Percentiles rank a stretch among this genome's conserved stretches.
Conservation (phyloP, 1,140 invertebrate genomes). For the Bombyx mandarina region DNA sequence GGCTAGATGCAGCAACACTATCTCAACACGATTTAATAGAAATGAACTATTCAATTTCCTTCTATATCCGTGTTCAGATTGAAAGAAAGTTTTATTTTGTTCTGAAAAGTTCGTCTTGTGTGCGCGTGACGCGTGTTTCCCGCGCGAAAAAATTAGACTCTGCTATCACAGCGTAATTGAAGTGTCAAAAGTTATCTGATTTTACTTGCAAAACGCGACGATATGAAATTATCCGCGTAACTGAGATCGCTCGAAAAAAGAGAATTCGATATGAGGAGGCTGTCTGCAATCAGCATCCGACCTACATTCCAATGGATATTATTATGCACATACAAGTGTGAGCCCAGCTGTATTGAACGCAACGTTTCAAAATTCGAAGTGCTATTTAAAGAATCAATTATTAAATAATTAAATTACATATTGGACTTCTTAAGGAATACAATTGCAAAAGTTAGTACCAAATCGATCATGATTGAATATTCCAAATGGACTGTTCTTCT, state of each 20-base stretch:
- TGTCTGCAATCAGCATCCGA: conserved; percentile 59
- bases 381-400: conserved; percentile 17
- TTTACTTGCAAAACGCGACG: conserved; percentile 67
- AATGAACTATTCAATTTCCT: conserved; percentile 47
- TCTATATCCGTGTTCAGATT: conserved; percentile 40
- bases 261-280: conserved; percentile 63
- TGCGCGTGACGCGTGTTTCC: conserved; percentile 51
- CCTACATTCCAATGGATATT: conserved; percentile 54
- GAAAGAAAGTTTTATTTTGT: conserved; percentile 42
- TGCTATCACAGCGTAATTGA: conserved; percentile 65
- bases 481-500: too few relatives aligned
- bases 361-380: conserved; percentile 5
- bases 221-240: conserved; percentile 64
- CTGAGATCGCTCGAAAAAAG: conserved; percentile 59
- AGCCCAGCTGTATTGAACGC: conserved; percentile 23
- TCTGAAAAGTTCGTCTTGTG: conserved; percentile 49
- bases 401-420: conserved; percentile 7
- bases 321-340: conserved; percentile 35
- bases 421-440: too few relatives aligned
- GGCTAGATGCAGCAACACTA: conserved; percentile 24
- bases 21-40: conserved; percentile 31
- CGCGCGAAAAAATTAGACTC: conserved; percentile 56
- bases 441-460: too few relatives aligned
- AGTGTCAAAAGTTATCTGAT: conserved; percentile 70
- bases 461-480: too few relatives aligned